These are phyloP conservation scores for Tenthredo notha DNA, from an alignment of 2,888 invertebrate genomes.

Conservation along the genomic window DNA sequence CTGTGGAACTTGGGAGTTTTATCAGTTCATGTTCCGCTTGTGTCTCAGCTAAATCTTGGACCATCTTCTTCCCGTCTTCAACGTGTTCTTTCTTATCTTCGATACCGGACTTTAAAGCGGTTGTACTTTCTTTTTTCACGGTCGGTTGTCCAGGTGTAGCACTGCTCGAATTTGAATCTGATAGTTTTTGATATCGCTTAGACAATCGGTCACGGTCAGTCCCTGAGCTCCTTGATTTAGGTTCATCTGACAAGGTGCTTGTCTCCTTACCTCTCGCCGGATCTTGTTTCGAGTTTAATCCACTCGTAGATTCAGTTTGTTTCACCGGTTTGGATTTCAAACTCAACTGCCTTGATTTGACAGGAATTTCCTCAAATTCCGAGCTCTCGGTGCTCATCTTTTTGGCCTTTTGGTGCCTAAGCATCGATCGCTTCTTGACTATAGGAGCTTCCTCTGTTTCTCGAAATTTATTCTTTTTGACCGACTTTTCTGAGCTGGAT, in stretches of 20 bases:
- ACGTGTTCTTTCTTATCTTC: slow-evolving; percentile 3
- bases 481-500: slow-evolving; percentile 8
- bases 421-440: slow-evolving; percentile 31
- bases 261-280: background rate
- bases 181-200: slow-evolving; percentile 1
- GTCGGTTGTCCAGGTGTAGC: background rate
- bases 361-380: slow-evolving; percentile 40
- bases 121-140: background rate
- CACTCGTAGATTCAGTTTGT: slow-evolving; percentile 8
- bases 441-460: slow-evolving; percentile 31
- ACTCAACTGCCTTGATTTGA: slow-evolving; percentile 8
- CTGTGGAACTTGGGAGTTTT: background rate
- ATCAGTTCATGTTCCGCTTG: background rate
- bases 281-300: slow-evolving; percentile 16
- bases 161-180: slow-evolving; percentile 41
- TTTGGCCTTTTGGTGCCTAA: slow-evolving; percentile 37
- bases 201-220: slow-evolving; percentile 12
- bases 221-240: slow-evolving; percentile 32
- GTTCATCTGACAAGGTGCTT: slow-evolving; percentile 11
- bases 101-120: background rate
- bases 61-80: background rate
- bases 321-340: background rate
- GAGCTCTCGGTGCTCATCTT: slow-evolving; percentile 37
- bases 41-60: background rate
- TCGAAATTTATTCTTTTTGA: slow-evolving; percentile 6